phyloP scores from a whole-genome alignment of 2,797 vertebrate genomes.

The Myotis findleyi region DNA sequence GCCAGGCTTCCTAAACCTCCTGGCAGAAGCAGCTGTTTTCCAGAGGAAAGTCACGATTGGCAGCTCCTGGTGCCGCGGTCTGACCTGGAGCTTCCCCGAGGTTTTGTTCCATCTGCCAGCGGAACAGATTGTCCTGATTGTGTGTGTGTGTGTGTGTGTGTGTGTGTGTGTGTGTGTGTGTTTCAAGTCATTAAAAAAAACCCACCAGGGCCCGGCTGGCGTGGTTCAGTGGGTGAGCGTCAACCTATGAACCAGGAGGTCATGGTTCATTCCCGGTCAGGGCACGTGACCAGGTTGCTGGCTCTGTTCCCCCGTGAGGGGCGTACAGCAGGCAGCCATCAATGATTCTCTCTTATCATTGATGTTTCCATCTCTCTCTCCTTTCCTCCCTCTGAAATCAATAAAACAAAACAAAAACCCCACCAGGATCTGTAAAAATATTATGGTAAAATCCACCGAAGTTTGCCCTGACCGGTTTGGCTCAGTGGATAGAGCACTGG shows the following conservation, averaged over 20 bases:
- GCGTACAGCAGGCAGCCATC: not conserved
- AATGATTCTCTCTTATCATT: not conserved
- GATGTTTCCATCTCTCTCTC: not conserved
- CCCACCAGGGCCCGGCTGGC: too few relatives aligned
- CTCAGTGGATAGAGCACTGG: too few relatives aligned
- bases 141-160: not conserved
- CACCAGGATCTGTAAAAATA: too few relatives aligned
- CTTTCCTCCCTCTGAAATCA: not conserved
- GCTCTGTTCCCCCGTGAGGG: not conserved
- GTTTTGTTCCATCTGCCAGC: not conserved
- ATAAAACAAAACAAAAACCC: not conserved
- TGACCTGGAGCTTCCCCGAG: not conserved
- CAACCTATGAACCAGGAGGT: not conserved
- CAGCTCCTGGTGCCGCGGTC: not conserved
- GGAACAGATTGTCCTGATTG: not conserved
- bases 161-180: not conserved
- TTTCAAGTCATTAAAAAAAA: not conserved
- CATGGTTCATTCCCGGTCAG: not conserved
- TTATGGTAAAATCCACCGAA: too few relatives aligned
- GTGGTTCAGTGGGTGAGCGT: not conserved
- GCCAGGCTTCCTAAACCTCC: not conserved
- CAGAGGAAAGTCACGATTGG: not conserved
- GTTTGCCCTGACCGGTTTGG: too few relatives aligned
- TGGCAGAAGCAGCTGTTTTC: not conserved
- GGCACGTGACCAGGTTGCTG: not conserved